Evolutionary conservation across 2,113 vertebrate species (phyloP), one percentile per base, ranked within the genome.

Genomic region (Psittacus erithacus): DNA sequence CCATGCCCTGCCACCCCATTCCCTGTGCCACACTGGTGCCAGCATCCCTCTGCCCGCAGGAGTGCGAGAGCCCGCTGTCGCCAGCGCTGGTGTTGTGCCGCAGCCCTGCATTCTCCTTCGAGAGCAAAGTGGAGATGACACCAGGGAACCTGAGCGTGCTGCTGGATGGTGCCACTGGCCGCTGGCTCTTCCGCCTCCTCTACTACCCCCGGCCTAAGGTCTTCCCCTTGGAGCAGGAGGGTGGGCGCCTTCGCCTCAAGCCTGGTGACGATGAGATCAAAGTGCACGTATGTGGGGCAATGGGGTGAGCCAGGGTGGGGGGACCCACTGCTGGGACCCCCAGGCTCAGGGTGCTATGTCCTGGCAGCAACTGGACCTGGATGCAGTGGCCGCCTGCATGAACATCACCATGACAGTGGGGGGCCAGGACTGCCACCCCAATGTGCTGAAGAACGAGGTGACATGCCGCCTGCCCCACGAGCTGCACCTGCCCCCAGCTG

Each of bases 391-490:
- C 43, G 67, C 94, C 73, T 99, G 99, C 46, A 98, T 99, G 98
- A 98, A 97, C 84, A 97, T 99, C 96, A 98, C 98, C 46, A 98
- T 99, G 98, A 99, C 96, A 0, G 97, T 99, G 94, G 99, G 97
- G 22, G 98, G 97, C n/a, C 94, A 85, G 41, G 96, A 98, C 91
- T 99, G 99, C 97, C 98, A 98, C 53, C 98, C 98, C 35, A 98
- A 97, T 33, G 97, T 99, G 90, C 96, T 98, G 96, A 98, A 99
- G 49, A 99, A 99, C 4, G 98, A 99, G 91, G 98, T 99, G 86
- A 98, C 98, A 7, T 99, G 99, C 93, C 98, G 97, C 59, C 98
- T 99, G 86, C 98, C 99, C 47, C 97, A 95, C 17, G 96, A 98
- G 68, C 86, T 99, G 91, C 96, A 23, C 43, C 97, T 99, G 75